Conservation (phyloP, 2,888 invertebrate species). For the Dichetophora obliterata region DNA sequence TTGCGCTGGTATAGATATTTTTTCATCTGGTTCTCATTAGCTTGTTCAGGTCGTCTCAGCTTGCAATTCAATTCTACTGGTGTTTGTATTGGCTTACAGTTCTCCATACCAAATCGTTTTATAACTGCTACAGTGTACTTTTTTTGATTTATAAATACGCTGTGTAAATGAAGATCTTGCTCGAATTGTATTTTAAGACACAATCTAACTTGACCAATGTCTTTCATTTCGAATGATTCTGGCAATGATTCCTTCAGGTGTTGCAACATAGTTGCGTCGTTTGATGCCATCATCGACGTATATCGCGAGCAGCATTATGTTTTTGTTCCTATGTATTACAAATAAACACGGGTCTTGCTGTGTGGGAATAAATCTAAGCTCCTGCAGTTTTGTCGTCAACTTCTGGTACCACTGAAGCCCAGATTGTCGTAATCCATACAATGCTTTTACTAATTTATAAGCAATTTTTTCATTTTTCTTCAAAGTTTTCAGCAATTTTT, state of each 20-base stretch:
- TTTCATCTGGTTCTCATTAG: background rate
- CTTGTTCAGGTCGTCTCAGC: background rate
- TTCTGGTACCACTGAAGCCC: no score
- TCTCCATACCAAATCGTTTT: conserved; percentile 9
- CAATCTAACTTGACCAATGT: no score
- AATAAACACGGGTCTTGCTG: conserved; percentile 46
- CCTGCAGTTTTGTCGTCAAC: no score
- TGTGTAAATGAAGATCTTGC: no score
- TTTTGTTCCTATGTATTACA: conserved; percentile 37
- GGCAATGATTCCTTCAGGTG: conserved; percentile 36
- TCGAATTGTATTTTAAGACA: no score
- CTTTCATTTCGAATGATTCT: no score
- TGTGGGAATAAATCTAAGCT: conserved; percentile 43
- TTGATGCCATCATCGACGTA: conserved; percentile 49
- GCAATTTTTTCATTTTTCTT: conserved; percentile 26
- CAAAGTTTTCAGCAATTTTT: conserved; percentile 32
- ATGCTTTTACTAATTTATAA: conserved; percentile 40
- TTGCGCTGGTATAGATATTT: conserved; percentile 31
- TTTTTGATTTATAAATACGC: background rate
- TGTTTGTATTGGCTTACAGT: conserved; percentile 16
- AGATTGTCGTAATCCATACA: no score
- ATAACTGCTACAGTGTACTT: conserved; percentile 20
- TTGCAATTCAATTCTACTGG: conserved; percentile 24
- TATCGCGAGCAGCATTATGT: conserved; percentile 44
- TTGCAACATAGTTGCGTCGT: conserved; percentile 37